These are phyloP conservation scores for Heliconius hermathena DNA, from an alignment of 1,140 invertebrate species.

Conservation along the genomic window DNA sequence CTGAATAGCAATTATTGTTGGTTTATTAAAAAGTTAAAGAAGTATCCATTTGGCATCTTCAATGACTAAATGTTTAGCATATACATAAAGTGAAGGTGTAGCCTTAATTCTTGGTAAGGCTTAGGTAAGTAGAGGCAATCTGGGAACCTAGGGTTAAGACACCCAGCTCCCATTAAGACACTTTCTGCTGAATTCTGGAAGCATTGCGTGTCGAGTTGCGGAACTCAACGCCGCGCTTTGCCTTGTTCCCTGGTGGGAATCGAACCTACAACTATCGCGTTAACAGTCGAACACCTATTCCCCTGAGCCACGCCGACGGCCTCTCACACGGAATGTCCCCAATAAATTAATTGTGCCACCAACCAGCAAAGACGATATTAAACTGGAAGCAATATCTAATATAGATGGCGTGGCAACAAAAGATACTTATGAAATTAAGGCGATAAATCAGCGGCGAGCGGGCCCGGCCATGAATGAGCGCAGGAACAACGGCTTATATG, in stretches of 20 bases:
- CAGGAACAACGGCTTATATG: constrained; percentile 74
- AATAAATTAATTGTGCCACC: constrained; percentile 26
- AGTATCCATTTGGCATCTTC: not conserved
- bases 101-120: not conserved
- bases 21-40: not conserved
- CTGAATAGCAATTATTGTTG: not conserved
- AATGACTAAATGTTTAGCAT: not conserved
- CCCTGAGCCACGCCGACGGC: too few relatives aligned
- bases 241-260: too few relatives aligned
- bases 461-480: constrained; percentile 65
- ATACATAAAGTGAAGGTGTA: not conserved
- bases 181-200: too few relatives aligned
- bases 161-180: too few relatives aligned
- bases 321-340: constrained; percentile 7
- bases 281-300: too few relatives aligned
- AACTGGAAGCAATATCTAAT: constrained; percentile 54
- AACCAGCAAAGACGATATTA: constrained; percentile 37
- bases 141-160: too few relatives aligned
- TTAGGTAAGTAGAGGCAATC: too few relatives aligned
- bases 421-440: constrained; percentile 80
- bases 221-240: too few relatives aligned
- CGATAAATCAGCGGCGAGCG: constrained; percentile 71
- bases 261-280: too few relatives aligned
- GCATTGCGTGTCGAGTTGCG: too few relatives aligned
- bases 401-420: constrained; percentile 72